phyloP scores from a whole-genome alignment of 2,888 invertebrate genomes.

The Lissonota sp. region DNA sequence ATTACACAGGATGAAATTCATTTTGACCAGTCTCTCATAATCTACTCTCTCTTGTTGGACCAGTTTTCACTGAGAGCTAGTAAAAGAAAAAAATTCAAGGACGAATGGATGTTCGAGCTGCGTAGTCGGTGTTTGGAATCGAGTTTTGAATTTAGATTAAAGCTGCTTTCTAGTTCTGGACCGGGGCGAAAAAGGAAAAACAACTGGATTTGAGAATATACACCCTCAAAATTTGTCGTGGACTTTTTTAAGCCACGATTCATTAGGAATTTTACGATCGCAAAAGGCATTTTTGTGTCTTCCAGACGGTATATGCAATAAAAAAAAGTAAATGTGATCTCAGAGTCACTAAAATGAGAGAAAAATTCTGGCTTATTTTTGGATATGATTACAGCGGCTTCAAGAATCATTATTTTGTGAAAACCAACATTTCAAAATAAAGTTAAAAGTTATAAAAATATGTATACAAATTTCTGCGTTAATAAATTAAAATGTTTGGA shows the following conservation, averaged over 20 bases:
- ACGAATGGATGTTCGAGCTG: neutral
- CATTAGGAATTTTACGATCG: too few relatives aligned
- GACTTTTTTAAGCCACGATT: too few relatives aligned
- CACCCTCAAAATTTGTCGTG: neutral
- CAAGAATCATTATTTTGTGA: too few relatives aligned
- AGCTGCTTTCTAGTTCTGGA: neutral
- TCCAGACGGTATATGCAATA: too few relatives aligned
- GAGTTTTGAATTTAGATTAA: slow-evolving; percentile 15
- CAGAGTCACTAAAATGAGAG: too few relatives aligned
- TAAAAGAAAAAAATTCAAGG: slow-evolving; percentile 29
- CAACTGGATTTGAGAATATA: neutral
- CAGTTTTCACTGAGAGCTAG: slow-evolving; percentile 9
- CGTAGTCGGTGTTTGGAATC: slow-evolving; percentile 18
- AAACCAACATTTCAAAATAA: too few relatives aligned
- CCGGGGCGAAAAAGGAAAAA: neutral
- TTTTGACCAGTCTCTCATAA: slow-evolving; percentile 32
- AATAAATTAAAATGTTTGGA: too few relatives aligned
- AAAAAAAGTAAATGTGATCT: too few relatives aligned
- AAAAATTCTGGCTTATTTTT: neutral
- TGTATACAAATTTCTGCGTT: neutral
- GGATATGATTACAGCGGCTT: too few relatives aligned
- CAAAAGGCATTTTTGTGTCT: neutral
- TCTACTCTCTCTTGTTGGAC: slow-evolving; percentile 17
- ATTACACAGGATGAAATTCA: slow-evolving; percentile 13
- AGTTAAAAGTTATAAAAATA: too few relatives aligned